Conservation (phyloP, 2,797 vertebrate genomes). For the Moxostoma hubbsi region DNA sequence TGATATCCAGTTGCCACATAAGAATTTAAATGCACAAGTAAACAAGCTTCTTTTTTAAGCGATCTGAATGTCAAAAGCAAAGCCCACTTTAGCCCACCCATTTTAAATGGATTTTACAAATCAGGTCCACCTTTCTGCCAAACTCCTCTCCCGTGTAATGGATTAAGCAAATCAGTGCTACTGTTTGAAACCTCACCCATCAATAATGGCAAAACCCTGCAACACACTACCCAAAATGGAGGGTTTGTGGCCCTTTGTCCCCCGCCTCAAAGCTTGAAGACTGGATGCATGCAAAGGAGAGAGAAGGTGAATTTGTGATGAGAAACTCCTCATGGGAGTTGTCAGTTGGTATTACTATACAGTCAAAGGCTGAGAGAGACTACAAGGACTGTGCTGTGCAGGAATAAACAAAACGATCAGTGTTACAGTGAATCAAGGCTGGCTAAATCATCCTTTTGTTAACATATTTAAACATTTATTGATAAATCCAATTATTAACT, state of each 20-base stretch:
- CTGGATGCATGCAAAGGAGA: constrained; percentile 89
- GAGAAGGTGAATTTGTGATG: constrained; percentile 86
- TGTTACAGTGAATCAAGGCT: no score
- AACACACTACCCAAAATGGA: constrained; percentile 51
- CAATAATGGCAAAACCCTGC: constrained; percentile 67
- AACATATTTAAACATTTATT: neutral
- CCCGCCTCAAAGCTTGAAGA: constrained; percentile 91
- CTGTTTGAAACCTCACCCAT: constrained; percentile 50
- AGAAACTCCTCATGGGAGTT: neutral
- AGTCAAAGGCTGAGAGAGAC: neutral
- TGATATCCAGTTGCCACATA: constrained; percentile 80
- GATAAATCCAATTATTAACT: no score
- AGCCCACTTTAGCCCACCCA: constrained; percentile 75
- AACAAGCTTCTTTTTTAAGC: constrained; percentile 76
- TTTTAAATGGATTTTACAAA: neutral
- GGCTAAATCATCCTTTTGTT: neutral
- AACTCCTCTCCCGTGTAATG: constrained; percentile 15
- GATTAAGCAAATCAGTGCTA: constrained; percentile 12
- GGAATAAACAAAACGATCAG: neutral
- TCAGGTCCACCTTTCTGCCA: neutral
- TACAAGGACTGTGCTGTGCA: constrained; percentile 16
- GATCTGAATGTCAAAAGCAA: constrained; percentile 71
- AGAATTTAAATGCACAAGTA: constrained; percentile 53
- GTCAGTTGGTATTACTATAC: neutral
- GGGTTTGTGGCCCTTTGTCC: constrained; percentile 89